Evolutionary conservation across 2,797 vertebrate species (phyloP), one percentile per base, ranked within the genome.

Genomic region (Agapornis canus): DNA sequence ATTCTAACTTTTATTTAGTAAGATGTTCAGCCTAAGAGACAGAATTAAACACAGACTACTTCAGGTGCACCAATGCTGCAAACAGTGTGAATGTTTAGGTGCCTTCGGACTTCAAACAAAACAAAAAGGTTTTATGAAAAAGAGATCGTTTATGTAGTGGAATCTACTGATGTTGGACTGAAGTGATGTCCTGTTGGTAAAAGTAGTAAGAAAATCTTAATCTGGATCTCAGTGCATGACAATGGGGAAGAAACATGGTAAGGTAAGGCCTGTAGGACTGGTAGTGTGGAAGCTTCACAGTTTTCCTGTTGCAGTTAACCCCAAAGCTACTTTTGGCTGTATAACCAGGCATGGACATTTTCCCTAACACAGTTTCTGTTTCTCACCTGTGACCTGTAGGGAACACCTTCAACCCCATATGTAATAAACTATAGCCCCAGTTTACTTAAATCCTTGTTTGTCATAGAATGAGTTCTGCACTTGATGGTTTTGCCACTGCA

Each of bases 221-320:
- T 35, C 18, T 14, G 19, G 20, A 26, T 68, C 20, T 42, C 6
- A 20, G 0, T 29, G 26, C 4, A 3, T 32, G 11, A 49, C 10
- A 57, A 29, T 27, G n/a, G 48, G 17, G 16, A 35, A 49, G 42
- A 16, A 20, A n/a, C 8, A 11, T 54, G 54, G 37, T 42, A 77
- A 31, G 29, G n/a, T 45, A 32, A 83, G 37, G 9, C 13, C 56
- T 0, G 0, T 40, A 15, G 20, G 23, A 23, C 29, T 42, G 39
- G 29, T 47, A 27, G 7, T 51, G 22, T 51, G 49, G 52, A 48
- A 83, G 20, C 43, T 42, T n/a, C 19, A 13, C 13, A 6, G 12
- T 64, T 64, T 60, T 48, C 35, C 21, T 43, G 2, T 42, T 81
- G 57, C 14, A 31, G 10, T 80, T 29, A 26, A 47, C 51, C 35